These are phyloP conservation scores for Deilephila porcellus DNA, from an alignment of 2,888 invertebrate genomes.

Conservation along the genomic window DNA sequence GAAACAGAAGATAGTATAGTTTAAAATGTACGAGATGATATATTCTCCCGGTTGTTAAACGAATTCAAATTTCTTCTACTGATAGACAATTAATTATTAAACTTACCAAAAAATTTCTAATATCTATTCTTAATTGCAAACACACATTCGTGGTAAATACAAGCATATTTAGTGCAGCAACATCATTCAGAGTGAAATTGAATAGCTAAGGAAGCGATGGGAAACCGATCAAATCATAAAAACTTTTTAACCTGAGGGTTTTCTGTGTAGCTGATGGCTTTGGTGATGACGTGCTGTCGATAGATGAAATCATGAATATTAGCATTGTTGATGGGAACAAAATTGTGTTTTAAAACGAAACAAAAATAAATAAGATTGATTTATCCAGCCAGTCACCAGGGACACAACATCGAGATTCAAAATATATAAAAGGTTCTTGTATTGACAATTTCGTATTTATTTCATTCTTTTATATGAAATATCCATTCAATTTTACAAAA, in stretches of 20 bases:
- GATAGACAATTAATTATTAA: constrained; percentile 7
- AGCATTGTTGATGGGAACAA: constrained; percentile 48
- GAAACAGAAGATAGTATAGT: background rate
- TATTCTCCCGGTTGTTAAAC: background rate
- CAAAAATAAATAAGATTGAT: constrained; percentile 30
- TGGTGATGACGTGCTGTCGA: constrained; percentile 82
- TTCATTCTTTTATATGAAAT: background rate
- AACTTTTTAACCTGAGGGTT: constrained; percentile 78
- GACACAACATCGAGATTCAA: constrained; percentile 43
- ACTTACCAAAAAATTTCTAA: background rate
- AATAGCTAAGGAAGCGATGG: constrained; percentile 34
- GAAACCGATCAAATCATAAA: constrained; percentile 49
- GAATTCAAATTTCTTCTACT: background rate
- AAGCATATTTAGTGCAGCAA: constrained; percentile 32
- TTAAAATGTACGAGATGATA: background rate
- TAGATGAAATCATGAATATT: constrained; percentile 78
- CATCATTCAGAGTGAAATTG: constrained; percentile 5
- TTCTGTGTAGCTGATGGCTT: constrained; percentile 84
- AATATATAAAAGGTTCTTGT: constrained; percentile 17
- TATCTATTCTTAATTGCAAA: background rate
- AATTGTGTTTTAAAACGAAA: constrained; percentile 42
- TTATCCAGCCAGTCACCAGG: constrained; percentile 25
- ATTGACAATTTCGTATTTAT: background rate
- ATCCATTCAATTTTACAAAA: too few species aligned
- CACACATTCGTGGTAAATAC: background rate